Evolutionary conservation across 2,113 vertebrate species (phyloP).

Genomic region (Leptosomus discolor): DNA sequence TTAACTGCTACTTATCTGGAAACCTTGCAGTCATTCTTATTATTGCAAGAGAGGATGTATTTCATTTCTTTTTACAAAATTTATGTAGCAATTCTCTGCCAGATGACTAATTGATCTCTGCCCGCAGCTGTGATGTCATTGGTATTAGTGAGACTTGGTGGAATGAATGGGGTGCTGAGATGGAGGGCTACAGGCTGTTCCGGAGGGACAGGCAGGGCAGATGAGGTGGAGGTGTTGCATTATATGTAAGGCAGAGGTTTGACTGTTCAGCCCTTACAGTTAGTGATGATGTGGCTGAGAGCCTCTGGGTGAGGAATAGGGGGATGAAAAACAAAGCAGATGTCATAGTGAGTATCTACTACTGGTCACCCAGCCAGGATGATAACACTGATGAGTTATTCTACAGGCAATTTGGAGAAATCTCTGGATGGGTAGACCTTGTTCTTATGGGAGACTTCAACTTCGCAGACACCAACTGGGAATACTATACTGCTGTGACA

Average conservation of each 20-base stretch:
- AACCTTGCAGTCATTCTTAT: background rate
- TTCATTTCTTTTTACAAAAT: background rate
- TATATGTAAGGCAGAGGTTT: background rate
- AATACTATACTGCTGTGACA: no score
- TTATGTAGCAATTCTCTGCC: background rate
- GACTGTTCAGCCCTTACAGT: background rate
- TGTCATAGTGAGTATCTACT: background rate
- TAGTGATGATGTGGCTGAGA: rapidly evolving
- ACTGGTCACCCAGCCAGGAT: rapidly evolving
- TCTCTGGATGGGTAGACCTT: background rate
- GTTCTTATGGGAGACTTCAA: no score
- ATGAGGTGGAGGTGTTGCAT: rapidly evolving
- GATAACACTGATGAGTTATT: background rate
- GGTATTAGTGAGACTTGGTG: background rate
- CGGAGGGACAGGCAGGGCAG: background rate
- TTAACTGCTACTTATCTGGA: background rate
- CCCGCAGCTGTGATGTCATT: background rate
- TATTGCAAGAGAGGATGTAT: background rate
- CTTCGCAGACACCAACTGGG: no score
- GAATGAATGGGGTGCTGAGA: background rate
- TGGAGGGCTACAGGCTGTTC: background rate
- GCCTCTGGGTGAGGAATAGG: background rate
- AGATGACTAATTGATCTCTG: background rate
- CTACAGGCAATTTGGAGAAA: background rate
- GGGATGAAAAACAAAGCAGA: background rate